A percentile compares a stretch with the other conserved stretches of the same genome.
These are phyloP conservation scores for Brachyalestes nurse DNA, from an alignment of 2,797 vertebrate species.

Conservation along the genomic window DNA sequence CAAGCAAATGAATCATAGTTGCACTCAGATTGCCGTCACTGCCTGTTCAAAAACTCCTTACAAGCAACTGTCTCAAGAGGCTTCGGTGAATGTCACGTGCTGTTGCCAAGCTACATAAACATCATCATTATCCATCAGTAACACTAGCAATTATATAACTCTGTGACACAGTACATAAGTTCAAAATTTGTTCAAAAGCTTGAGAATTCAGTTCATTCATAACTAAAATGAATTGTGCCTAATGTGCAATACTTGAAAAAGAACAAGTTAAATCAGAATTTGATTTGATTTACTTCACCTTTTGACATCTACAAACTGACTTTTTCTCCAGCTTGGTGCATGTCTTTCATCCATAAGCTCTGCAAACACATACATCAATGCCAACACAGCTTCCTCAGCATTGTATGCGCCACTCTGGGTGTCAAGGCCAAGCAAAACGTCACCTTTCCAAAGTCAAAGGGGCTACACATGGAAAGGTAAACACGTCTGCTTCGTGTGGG, in stretches of 20 bases:
- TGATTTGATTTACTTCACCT: background rate
- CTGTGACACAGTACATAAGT: background rate
- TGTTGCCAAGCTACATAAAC: constrained; percentile 21
- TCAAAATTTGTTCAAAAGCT: background rate
- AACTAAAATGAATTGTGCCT: background rate
- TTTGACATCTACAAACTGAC: background rate
- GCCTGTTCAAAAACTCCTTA: constrained; percentile 5
- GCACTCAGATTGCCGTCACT: constrained; percentile 10
- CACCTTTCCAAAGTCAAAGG: constrained; percentile 50
- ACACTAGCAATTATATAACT: constrained; percentile 17
- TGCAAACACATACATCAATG: constrained; percentile 47
- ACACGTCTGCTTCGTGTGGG: constrained; percentile 61
- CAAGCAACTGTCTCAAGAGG: constrained; percentile 4
- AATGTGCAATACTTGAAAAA: background rate
- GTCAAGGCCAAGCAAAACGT: constrained; percentile 47
- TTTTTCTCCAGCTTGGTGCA: background rate
- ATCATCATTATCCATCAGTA: background rate
- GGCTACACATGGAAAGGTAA: constrained; percentile 64
- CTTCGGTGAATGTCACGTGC: constrained; percentile 13
- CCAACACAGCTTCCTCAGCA: constrained; percentile 56
- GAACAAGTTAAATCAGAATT: background rate
- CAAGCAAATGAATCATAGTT: constrained; percentile 24
- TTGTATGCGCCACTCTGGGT: constrained; percentile 28
- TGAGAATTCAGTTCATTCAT: background rate
- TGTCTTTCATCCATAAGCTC: background rate